Percentiles rank a stretch among this genome's conserved stretches.
phyloP scores from a whole-genome alignment of 2,113 vertebrate species.

The Pao palembangensis region DNA sequence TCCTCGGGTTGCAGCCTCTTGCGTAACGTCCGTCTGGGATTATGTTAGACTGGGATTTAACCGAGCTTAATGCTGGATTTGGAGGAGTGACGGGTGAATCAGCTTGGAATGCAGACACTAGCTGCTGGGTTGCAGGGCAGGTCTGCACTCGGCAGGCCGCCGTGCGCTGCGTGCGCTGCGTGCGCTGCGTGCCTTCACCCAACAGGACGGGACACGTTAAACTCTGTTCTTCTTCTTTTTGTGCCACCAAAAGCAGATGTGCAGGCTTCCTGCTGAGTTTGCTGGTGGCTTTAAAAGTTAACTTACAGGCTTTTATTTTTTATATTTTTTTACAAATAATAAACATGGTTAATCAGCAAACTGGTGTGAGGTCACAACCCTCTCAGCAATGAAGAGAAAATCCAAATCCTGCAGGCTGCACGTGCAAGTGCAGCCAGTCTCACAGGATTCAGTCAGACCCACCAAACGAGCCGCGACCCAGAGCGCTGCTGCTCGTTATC shows the following conservation, averaged over 20 bases:
- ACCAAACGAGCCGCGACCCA: not conserved
- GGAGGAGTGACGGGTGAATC: not conserved
- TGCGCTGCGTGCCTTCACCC: conserved; percentile 23
- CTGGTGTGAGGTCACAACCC: too few species aligned
- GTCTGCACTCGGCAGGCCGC: not conserved
- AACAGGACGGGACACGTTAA: conserved; percentile 36
- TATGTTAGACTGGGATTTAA: conserved; percentile 12
- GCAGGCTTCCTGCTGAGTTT: not conserved
- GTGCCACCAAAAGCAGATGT: too few species aligned
- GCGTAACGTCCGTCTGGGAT: conserved; percentile 24
- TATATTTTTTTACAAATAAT: too few species aligned
- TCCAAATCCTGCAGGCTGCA: too few species aligned
- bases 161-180: conserved; percentile 3
- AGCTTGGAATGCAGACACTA: not conserved
- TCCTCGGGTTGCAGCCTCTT: conserved; percentile 43
- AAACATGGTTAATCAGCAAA: too few species aligned
- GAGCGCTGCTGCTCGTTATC: conserved; percentile 2
- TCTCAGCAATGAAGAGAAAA: too few species aligned
- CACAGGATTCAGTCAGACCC: too few species aligned
- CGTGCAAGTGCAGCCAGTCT: too few species aligned
- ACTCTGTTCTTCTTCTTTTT: too few species aligned
- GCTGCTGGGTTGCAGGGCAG: conserved; percentile 2
- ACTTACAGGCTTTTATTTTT: too few species aligned
- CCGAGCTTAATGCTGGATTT: conserved; percentile 22
- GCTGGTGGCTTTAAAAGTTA: not conserved